Evolutionary conservation across 2,888 invertebrate genomes (phyloP).

Genomic region (Eucera pruinosa): DNA sequence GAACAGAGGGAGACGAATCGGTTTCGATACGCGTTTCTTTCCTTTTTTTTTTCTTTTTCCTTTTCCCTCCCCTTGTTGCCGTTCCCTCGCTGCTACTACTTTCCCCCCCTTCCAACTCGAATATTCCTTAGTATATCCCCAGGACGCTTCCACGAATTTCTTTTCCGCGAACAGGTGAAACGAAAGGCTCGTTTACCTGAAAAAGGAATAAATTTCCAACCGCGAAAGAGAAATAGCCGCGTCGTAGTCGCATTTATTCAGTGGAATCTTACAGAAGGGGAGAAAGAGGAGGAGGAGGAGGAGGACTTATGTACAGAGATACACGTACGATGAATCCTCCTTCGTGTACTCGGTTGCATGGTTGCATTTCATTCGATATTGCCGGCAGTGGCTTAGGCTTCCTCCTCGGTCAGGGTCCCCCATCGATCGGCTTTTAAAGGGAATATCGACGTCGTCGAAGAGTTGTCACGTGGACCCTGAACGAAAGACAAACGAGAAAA

Average conservation of each 20-base stretch:
- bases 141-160: conserved; percentile 40
- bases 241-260: conserved; percentile 5
- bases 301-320: no score
- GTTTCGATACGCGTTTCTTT: conserved; percentile 47
- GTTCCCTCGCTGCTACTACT: not conserved
- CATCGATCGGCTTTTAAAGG: conserved; percentile 25
- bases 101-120: not conserved
- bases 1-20: conserved; percentile 30
- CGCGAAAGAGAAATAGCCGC: conserved; percentile 10
- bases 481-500: not conserved
- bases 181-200: conserved; percentile 1
- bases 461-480: no score
- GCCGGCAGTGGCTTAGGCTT: not conserved
- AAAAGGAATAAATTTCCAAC: conserved; percentile 23
- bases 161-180: conserved; percentile 41
- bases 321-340: not conserved
- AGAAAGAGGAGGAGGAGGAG: not conserved
- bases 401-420: not conserved
- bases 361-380: conserved; percentile 1
- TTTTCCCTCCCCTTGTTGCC: not conserved
- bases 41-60: conserved; percentile 16
- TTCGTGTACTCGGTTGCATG: not conserved
- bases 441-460: conserved; percentile 14
- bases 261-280: not conserved
- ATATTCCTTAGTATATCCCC: conserved; percentile 6